Conservation (phyloP, 2,113 vertebrate species). For the Progne subis region DNA sequence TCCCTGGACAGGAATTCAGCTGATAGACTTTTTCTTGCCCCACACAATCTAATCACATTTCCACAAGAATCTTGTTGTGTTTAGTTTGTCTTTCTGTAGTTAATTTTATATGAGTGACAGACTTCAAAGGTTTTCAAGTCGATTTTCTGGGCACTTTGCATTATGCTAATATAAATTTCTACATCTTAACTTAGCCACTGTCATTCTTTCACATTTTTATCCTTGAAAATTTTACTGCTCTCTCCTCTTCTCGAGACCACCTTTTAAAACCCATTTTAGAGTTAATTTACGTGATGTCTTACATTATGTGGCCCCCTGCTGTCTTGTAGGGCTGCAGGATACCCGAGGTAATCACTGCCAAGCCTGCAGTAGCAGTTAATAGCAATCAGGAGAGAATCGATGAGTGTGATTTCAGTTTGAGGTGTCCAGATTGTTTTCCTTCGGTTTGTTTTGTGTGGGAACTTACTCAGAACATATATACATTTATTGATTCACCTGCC, state of each 20-base stretch:
- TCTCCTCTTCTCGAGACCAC: background rate
- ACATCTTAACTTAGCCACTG: background rate
- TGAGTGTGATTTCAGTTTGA: background rate
- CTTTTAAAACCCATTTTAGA: background rate
- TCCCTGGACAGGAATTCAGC: fast-evolving
- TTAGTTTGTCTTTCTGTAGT: background rate
- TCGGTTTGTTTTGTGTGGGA: background rate
- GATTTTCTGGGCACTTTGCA: background rate
- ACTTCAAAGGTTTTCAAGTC: background rate
- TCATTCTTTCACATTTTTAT: background rate
- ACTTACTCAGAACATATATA: background rate
- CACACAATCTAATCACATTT: background rate
- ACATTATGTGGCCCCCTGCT: slow-evolving; percentile 49
- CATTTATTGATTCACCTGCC: background rate
- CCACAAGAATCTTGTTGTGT: background rate
- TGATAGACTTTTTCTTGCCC: background rate
- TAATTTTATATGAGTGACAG: background rate
- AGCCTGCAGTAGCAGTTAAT: background rate
- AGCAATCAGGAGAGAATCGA: background rate
- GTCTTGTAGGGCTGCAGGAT: background rate
- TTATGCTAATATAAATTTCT: fast-evolving
- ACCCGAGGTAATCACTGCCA: background rate
- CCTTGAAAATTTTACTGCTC: background rate
- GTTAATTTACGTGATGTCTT: background rate
- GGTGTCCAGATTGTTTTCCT: background rate